A percentile compares a stretch with the other conserved stretches of the same genome.
phyloP scores from a whole-genome alignment of 1,140 invertebrate genomes.

The Leguminivora glycinivorella region DNA sequence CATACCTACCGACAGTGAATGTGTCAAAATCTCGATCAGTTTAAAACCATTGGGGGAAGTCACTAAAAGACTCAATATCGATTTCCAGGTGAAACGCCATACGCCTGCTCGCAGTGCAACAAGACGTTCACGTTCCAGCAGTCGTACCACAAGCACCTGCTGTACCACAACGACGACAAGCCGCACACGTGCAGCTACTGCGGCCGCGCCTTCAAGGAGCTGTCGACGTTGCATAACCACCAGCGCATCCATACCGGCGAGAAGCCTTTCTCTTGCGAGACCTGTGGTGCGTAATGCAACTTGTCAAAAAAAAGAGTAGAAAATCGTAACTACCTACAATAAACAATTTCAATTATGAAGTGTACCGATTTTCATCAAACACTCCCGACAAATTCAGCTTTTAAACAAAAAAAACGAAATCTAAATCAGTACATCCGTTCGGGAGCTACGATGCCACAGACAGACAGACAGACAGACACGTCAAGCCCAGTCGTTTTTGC shows the following conservation, averaged over 20 bases:
- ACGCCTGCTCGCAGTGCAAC: slow-evolving; percentile 89
- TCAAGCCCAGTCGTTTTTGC: too few relatives aligned
- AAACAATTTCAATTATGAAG: too few relatives aligned
- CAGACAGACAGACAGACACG: too few relatives aligned
- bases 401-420: too few relatives aligned
- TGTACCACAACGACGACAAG: slow-evolving; percentile 92
- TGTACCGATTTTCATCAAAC: too few relatives aligned
- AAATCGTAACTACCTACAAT: too few relatives aligned
- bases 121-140: slow-evolving; percentile 95
- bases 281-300: slow-evolving; percentile 84
- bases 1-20: too few relatives aligned
- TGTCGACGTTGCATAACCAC: slow-evolving; percentile 94
- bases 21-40: too few relatives aligned
- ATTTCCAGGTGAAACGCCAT: slow-evolving; percentile 89
- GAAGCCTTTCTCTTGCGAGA: slow-evolving; percentile 94
- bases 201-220: slow-evolving; percentile 90
- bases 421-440: too few relatives aligned
- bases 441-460: too few relatives aligned
- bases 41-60: neutral
- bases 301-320: neutral
- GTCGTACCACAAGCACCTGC: slow-evolving; percentile 93
- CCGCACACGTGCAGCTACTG: slow-evolving; percentile 89
- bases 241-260: slow-evolving; percentile 93
- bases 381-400: too few relatives aligned
- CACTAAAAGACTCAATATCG: neutral